Evolutionary conservation across 92 coral and sea anemone species (phyloP), one percentile per base, ranked within the genome.

Genomic region (Diadumene lineata): DNA sequence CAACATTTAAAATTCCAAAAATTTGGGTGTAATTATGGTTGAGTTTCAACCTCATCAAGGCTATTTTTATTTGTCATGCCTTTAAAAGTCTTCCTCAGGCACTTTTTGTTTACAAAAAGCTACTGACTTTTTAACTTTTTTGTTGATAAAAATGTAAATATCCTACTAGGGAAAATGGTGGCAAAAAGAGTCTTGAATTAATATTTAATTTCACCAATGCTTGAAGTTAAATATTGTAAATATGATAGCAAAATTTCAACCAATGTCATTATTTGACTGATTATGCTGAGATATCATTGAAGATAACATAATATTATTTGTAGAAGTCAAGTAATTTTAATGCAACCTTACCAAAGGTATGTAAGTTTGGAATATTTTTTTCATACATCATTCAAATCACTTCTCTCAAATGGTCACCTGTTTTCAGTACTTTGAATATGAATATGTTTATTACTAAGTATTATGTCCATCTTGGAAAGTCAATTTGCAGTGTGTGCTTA

Each of bases 141-240:
- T 29, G 6, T 62, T 62, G 43, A 38, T 62, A 29, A 62, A 62
- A 62, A 62, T 62, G 43, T 62, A 62, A 62, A 62, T 62, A 62
- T 62, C 68, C 68, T 28, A 30, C 68, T 6, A 62, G 7, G 68
- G 38, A 62, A 31, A 62, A 50, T 33, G 0, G 63, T 56, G 63
- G 16, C 66, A 56, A 32, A 72, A 72, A 31, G 77, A 56, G 55
- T 56, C 4, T 17, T 1, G 30, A 26, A 56, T 56, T 32, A 72
- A 72, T 72, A 56, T 56, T 72, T 72, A 34, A 72, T 72, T 16
- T 34, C 31, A 21, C 34, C 7, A 50, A 34, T 32, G 77, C 11
- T 72, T 72, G 77, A 38, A 72, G 56, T 72, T 62, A 72, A 72
- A 72, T 72, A 56, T 72, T 56, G 66, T 21, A 56, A 72, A 72